Evolutionary conservation across 2,113 vertebrate species (phyloP), one percentile per base, ranked within the genome.

Genomic region (Spilogale gracilis): DNA sequence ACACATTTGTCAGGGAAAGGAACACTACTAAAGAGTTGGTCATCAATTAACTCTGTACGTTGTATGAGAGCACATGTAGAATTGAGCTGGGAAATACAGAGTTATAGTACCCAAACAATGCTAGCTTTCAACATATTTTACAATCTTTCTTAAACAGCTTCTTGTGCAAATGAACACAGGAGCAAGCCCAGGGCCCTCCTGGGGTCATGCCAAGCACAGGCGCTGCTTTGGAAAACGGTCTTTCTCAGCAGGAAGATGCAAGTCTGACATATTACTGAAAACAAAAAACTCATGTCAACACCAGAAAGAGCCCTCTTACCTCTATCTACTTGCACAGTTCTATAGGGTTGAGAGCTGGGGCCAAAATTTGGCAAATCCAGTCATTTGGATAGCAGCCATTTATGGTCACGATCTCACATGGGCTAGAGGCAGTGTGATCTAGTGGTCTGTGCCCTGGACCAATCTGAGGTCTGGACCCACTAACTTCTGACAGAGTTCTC

Each of bases 11-110:
- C 60, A 43, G 61, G n/a, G 13, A 80, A 18, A 89, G 30, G 65
- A 95, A 88, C 89, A 90, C 50, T 80, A 43, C 67, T 21, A 54
- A 76, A 89, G 60, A 73, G 14, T 3, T 67, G n/a, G 58, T 30
- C 79, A 81, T 38, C 82, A 69, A 3, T 74, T 61, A 89, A 73
- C 32, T 85, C 25, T 69, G 2, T 71, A 38, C 60, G 13, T 38
- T 96, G 38, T 82, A 30, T 79, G 54, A 83, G 25, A 90, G 32
- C 83, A 94, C 38, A 80, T 9, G 60, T 80, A 81, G 85, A 67
- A 83, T 20, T 73, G 63, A 25, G 54, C 38, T 79, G 60, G 63
- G 50, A 73, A 79, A 97, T 91, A 65, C 2, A 86, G 81, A 43
- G 38, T 78, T 87, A 67, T 21, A 14, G 13, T 78, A 90, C 30